phyloP scores from a whole-genome alignment of 2,113 vertebrate genomes.

The Takifugu bimaculatus region DNA sequence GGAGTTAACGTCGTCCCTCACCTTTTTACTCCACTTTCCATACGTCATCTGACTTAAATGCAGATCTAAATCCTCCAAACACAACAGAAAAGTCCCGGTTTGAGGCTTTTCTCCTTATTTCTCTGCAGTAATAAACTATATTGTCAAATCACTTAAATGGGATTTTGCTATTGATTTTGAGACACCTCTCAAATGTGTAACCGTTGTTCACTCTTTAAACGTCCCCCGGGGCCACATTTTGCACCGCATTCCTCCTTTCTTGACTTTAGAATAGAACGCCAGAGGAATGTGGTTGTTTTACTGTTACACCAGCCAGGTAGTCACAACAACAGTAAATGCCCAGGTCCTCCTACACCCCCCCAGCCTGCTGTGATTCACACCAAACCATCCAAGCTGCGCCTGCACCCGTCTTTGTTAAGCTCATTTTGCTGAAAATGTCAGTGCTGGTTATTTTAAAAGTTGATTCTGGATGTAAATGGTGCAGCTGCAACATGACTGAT shows the following conservation, averaged over 20 bases:
- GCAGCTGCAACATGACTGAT: too few relatives aligned
- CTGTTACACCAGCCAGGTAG: not conserved
- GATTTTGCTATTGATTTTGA: not conserved
- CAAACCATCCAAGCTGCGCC: not conserved
- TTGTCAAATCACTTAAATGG: not conserved
- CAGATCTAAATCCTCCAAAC: too few relatives aligned
- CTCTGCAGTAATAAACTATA: not conserved
- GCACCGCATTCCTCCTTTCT: slow-evolving; percentile 1
- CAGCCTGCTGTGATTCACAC: slow-evolving; percentile 2
- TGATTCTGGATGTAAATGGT: too few relatives aligned
- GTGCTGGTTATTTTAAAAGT: too few relatives aligned
- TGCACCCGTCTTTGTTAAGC: too few relatives aligned
- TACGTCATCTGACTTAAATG: too few relatives aligned
- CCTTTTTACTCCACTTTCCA: too few relatives aligned
- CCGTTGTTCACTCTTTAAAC: not conserved
- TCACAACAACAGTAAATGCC: not conserved
- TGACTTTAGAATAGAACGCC: slow-evolving; percentile 10
- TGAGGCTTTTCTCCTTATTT: too few relatives aligned
- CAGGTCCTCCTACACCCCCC: slow-evolving; percentile 3
- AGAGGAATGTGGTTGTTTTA: not conserved
- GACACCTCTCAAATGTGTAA: not conserved
- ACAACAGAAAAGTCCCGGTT: too few relatives aligned
- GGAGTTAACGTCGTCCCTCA: too few relatives aligned
- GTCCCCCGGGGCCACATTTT: not conserved
- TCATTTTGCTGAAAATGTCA: too few relatives aligned